Evolutionary conservation across 2,888 invertebrate genomes (phyloP).

Genomic region (Diplolepis rosae): DNA sequence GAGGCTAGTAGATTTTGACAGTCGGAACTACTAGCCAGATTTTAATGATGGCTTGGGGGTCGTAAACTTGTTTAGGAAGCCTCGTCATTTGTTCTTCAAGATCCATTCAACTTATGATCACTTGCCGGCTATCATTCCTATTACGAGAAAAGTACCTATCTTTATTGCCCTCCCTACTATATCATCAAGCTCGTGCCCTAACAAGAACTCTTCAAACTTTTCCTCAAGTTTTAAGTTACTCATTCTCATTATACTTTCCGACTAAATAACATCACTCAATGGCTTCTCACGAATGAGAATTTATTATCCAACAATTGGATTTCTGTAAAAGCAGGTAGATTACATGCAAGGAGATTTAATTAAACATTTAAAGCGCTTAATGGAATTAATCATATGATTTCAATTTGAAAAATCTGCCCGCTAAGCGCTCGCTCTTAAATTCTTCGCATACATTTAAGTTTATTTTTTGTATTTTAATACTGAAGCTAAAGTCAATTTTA

Average conservation of each 20-base stretch:
- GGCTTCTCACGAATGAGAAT: no score
- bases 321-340: no score
- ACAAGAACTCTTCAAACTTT: constrained; percentile 11
- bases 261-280: no score
- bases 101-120: constrained; percentile 21
- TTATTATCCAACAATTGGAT: no score
- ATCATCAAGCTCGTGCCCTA: constrained; percentile 27
- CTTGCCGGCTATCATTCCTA: constrained; percentile 25
- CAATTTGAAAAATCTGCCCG: no score
- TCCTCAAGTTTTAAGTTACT: constrained; percentile 17
- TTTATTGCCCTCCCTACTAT: constrained; percentile 14
- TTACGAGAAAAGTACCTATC: constrained; percentile 21
- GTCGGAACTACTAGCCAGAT: constrained; percentile 7
- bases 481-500: no score
- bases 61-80: background rate
- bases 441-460: no score
- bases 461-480: no score
- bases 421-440: no score
- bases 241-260: background rate
- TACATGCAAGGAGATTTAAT: no score
- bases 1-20: constrained; percentile 17
- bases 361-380: no score
- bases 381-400: no score
- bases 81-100: constrained; percentile 25
- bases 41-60: constrained; percentile 25